phyloP scores from a whole-genome alignment of 2,113 vertebrate species.

The Rutilus rutilus region DNA sequence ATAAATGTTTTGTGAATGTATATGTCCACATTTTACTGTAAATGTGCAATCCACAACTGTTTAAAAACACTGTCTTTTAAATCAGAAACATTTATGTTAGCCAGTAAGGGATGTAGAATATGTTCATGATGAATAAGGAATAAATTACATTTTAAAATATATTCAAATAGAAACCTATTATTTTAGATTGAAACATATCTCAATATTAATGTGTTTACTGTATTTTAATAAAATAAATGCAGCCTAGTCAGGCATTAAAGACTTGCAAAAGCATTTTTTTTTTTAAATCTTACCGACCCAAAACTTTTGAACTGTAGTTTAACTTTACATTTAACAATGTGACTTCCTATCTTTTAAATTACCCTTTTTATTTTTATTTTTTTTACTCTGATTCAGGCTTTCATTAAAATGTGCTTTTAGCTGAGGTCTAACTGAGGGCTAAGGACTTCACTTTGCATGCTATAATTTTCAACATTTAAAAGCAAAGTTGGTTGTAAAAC shows the following conservation, averaged over 20 bases:
- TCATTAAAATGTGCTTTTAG: not conserved
- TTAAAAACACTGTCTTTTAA: not conserved
- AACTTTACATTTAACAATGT: not conserved
- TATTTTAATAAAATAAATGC: not conserved
- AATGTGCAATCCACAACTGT: not conserved
- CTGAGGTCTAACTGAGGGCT: not conserved
- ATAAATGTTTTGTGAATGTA: not conserved
- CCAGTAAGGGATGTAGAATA: too few species aligned
- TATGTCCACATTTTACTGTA: not conserved
- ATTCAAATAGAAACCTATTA: not conserved
- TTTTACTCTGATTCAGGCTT: not conserved
- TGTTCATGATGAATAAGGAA: not conserved
- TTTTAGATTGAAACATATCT: too few species aligned
- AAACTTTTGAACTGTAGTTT: not conserved
- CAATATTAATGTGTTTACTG: not conserved
- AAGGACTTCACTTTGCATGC: not conserved
- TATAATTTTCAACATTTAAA: constrained; percentile 8
- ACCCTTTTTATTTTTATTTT: not conserved
- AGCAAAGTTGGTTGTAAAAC: constrained; percentile 19
- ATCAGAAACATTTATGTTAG: not conserved
- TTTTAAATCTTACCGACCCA: not conserved
- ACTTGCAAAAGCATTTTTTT: too few species aligned
- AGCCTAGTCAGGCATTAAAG: not conserved
- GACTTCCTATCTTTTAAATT: not conserved
- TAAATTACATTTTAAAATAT: not conserved